These are phyloP conservation scores for Alviniconcha strummeri DNA, from an alignment of 2,888 invertebrate species.

Conservation along the genomic window DNA sequence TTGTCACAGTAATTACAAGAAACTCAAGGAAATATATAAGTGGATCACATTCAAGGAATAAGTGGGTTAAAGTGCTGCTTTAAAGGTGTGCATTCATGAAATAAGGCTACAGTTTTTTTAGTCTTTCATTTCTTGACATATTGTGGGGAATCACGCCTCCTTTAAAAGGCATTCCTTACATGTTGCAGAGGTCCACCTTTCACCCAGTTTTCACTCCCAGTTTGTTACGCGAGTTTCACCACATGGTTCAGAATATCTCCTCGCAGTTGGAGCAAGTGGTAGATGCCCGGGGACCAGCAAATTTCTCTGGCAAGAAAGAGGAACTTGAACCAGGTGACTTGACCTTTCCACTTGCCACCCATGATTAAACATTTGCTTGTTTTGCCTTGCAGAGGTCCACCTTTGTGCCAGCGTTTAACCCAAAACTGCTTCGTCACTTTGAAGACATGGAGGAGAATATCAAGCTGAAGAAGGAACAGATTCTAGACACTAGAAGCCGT, in stretches of 20 bases:
- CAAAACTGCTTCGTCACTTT: constrained; percentile 44
- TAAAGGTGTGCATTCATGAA: too few species aligned
- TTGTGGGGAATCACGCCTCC: too few species aligned
- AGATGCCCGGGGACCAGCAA: constrained; percentile 47
- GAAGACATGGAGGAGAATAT: constrained; percentile 50
- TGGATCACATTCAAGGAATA: too few species aligned
- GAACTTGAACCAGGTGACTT: too few species aligned
- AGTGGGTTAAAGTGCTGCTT: too few species aligned
- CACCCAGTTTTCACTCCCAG: constrained; percentile 40
- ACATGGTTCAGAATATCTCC: constrained; percentile 49
- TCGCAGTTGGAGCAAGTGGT: constrained; percentile 50
- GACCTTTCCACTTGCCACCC: not conserved
- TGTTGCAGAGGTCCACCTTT: constrained; percentile 50
- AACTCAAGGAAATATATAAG: too few species aligned
- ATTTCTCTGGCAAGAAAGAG: constrained; percentile 16
- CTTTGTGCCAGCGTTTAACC: constrained; percentile 46
- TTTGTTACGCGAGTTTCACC: constrained; percentile 46
- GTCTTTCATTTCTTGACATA: too few species aligned
- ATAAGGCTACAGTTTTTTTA: too few species aligned
- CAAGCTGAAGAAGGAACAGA: constrained; percentile 45
- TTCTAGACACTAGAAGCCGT: constrained; percentile 53
- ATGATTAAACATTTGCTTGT: not conserved
- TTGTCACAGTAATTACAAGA: too few species aligned
- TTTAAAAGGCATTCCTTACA: too few species aligned
- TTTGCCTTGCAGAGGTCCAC: constrained; percentile 46